Conservation (phyloP, 1,140 invertebrate species). For the Adoxophyes honmai region DNA sequence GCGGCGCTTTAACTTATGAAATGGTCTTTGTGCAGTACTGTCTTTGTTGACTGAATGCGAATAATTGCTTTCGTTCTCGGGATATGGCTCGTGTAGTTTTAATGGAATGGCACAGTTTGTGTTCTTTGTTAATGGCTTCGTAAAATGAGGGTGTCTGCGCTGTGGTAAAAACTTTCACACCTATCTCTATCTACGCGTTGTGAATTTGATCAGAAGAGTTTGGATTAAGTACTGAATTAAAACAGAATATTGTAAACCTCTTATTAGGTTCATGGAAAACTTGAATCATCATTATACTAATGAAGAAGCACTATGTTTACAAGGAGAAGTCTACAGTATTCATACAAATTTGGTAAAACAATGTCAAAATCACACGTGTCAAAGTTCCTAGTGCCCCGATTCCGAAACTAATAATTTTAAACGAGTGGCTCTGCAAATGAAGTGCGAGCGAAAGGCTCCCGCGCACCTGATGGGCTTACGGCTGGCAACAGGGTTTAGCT, state of each 20-base stretch:
- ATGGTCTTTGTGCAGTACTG: constrained; percentile 61
- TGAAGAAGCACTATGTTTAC: too few species aligned
- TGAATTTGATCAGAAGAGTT: too few species aligned
- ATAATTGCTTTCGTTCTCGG: constrained; percentile 62
- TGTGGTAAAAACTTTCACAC: constrained; percentile 42
- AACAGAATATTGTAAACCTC: too few species aligned
- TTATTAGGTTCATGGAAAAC: too few species aligned
- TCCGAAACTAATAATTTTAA: constrained; percentile 19
- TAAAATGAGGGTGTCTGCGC: constrained; percentile 44
- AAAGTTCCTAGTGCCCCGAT: background rate
- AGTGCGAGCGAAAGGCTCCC: constrained; percentile 45
- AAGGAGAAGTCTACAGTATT: too few species aligned
- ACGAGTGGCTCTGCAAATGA: constrained; percentile 36
- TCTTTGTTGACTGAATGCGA: constrained; percentile 65
- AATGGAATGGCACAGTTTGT: constrained; percentile 63
- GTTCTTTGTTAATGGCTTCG: constrained; percentile 60
- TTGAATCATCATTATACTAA: too few species aligned
- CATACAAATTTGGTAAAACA: too few species aligned
- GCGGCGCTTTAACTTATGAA: constrained; percentile 66
- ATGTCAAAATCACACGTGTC: too few species aligned
- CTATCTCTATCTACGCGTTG: background rate
- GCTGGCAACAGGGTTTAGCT: constrained; percentile 68
- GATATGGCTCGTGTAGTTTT: constrained; percentile 61
- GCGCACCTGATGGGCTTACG: constrained; percentile 64
- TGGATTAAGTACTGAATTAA: too few species aligned